phyloP scores from a whole-genome alignment of 2,797 vertebrate species.

The Vultur gryphus region DNA sequence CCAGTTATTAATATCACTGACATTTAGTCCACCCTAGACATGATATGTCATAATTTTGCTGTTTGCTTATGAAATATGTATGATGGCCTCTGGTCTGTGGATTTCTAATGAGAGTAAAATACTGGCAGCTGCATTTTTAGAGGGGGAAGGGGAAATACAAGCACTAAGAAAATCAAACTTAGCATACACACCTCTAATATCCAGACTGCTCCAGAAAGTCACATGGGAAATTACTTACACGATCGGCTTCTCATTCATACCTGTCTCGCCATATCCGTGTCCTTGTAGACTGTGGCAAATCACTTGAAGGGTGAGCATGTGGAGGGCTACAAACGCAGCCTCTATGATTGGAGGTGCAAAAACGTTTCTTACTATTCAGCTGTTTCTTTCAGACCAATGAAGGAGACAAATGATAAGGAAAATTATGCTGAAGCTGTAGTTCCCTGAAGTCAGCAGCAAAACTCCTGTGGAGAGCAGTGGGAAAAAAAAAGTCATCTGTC shows the following conservation, averaged over 20 bases:
- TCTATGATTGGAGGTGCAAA: neutral
- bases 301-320: neutral
- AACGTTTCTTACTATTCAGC: neutral
- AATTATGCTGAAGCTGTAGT: neutral
- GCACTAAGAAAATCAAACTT: neutral
- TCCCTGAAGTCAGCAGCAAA: neutral
- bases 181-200: neutral
- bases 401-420: neutral
- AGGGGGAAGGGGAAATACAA: neutral
- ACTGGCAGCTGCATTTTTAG: neutral
- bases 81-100: constrained; percentile 2
- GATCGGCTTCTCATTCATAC: neutral
- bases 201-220: neutral
- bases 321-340: neutral
- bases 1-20: constrained; percentile 32
- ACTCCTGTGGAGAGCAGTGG: neutral
- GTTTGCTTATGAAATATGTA: constrained; percentile 24
- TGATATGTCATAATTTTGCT: constrained; percentile 28
- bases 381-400: constrained; percentile 11
- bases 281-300: neutral
- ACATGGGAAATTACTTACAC: neutral
- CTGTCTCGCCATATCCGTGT: neutral
- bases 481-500: neutral
- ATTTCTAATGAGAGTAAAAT: constrained; percentile 17
- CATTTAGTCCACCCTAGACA: constrained; percentile 20